Percentiles rank a stretch among this genome's conserved stretches.
phyloP scores from a whole-genome alignment of 2,797 vertebrate species.

The Phataginus tetradactyla region DNA sequence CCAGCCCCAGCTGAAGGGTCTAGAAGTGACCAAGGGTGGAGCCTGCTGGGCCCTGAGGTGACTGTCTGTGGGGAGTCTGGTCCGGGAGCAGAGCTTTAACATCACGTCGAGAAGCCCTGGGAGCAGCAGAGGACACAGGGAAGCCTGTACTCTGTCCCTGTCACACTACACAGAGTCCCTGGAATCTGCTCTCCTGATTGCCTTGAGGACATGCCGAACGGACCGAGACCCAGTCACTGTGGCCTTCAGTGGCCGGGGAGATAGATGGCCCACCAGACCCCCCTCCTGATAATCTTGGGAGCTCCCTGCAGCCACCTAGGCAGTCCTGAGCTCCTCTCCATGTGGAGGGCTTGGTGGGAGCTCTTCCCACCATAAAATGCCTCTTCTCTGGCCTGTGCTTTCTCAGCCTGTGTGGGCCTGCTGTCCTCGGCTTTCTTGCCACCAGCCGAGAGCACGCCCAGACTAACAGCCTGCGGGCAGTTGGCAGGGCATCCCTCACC shows the following conservation, averaged over 20 bases:
- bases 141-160: not conserved
- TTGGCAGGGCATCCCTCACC: not conserved
- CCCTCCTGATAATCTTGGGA: not conserved
- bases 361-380: rapidly evolving
- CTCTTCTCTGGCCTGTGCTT: not conserved
- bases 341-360: not conserved
- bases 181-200: not conserved
- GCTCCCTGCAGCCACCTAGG: not conserved
- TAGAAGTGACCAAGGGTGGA: not conserved
- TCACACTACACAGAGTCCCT: not conserved
- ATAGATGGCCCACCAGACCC: not conserved
- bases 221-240: not conserved
- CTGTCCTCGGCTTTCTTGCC: not conserved
- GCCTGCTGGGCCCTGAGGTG: too few relatives aligned
- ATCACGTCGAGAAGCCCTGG: not conserved
- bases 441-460: not conserved
- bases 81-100: not conserved
- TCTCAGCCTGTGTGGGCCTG: not conserved
- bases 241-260: not conserved
- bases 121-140: not conserved
- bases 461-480: rapidly evolving
- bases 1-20: not conserved
- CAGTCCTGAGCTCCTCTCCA: not conserved
- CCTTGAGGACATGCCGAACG: not conserved
- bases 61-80: not conserved